Percentiles rank a stretch among this genome's conserved stretches.
Conservation (phyloP, 35 echinoderm and acorn worm species). For the Hemicentrotus pulcherrimus region DNA sequence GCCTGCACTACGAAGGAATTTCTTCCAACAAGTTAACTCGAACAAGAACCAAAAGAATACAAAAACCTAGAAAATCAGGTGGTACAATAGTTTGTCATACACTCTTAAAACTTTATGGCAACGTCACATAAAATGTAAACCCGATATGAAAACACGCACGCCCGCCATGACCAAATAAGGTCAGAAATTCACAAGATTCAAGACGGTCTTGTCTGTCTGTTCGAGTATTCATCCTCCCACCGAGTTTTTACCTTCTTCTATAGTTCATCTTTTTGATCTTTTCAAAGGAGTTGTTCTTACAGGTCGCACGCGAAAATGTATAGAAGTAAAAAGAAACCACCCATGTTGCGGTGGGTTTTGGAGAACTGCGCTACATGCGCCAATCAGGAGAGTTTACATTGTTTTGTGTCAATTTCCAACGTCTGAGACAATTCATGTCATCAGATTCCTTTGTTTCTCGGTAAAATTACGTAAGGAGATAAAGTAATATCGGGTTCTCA, state of each 20-base stretch:
- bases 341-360: neutral
- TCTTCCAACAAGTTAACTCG: neutral
- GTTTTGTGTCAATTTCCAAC: too few relatives aligned
- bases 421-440: too few relatives aligned
- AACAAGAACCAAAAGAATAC: neutral
- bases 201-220: neutral
- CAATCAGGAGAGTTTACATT: too few relatives aligned
- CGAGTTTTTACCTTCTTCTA: neutral
- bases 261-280: neutral
- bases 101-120: constrained; percentile 13
- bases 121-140: neutral
- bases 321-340: neutral
- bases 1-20: neutral
- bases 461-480: too few relatives aligned
- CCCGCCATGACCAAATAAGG: neutral
- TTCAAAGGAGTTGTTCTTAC: neutral
- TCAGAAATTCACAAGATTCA: neutral
- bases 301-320: neutral
- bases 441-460: too few relatives aligned
- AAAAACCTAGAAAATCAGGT: neutral
- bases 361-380: too few relatives aligned
- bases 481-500: too few relatives aligned
- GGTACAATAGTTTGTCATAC: neutral
- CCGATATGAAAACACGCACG: neutral
- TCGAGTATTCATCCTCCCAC: neutral